phyloP scores from a whole-genome alignment of 2,113 vertebrate genomes.

The Fulmarus glacialis region DNA sequence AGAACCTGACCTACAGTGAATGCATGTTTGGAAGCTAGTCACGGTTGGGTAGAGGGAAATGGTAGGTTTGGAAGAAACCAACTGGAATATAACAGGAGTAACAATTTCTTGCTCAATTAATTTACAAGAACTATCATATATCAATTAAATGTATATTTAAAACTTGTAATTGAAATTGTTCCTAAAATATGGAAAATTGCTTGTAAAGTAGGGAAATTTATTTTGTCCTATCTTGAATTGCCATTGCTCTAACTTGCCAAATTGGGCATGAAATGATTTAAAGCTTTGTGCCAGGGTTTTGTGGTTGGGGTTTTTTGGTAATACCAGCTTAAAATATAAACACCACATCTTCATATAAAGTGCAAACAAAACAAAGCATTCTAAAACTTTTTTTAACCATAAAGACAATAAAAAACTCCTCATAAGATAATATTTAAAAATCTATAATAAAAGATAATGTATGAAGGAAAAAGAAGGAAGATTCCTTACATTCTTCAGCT shows the following conservation, averaged over 20 bases:
- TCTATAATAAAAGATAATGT: neutral
- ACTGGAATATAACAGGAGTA: neutral
- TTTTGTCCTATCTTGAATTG: neutral
- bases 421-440: neutral
- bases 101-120: neutral
- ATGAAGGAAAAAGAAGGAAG: neutral
- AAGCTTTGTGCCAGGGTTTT: neutral
- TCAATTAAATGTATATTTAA: neutral
- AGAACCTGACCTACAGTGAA: neutral
- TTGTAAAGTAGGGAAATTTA: neutral
- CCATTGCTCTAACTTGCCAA: neutral
- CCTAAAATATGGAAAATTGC: neutral
- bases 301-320: neutral
- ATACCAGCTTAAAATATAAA: neutral
- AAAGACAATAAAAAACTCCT: neutral
- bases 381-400: neutral
- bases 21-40: neutral
- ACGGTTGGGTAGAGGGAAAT: neutral
- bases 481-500: neutral
- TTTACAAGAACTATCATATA: neutral
- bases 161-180: neutral
- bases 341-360: neutral
- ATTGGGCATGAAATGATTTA: neutral
- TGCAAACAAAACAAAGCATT: neutral
- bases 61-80: neutral